Conservation (phyloP, 2,113 vertebrate species). For the Macquaria ambigua region DNA sequence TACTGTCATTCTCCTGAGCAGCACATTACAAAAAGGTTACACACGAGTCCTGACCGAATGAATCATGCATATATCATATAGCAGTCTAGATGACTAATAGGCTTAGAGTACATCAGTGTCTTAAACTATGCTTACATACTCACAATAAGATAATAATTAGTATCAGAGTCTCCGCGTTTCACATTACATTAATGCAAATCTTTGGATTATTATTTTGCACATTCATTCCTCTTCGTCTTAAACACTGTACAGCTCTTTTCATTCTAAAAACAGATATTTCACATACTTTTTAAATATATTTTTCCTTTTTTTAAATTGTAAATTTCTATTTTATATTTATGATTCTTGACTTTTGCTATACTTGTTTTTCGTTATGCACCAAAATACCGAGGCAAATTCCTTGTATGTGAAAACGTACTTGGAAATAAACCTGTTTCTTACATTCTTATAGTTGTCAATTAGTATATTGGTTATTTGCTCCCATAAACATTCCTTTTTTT, state of each 20-base stretch:
- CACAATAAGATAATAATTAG: background rate
- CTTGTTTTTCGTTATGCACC: no score
- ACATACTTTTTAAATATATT: background rate
- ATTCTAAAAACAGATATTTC: background rate
- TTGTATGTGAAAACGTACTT: no score
- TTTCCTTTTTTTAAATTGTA: background rate
- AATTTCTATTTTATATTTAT: background rate
- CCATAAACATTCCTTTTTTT: background rate
- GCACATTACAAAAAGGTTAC: background rate
- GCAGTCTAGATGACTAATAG: background rate
- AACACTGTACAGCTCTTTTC: background rate
- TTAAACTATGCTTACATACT: background rate
- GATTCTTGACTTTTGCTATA: background rate
- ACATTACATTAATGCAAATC: no score
- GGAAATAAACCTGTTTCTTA: no score
- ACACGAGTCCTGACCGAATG: background rate
- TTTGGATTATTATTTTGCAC: no score
- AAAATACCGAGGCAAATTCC: no score
- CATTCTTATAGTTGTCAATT: no score
- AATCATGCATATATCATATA: background rate
- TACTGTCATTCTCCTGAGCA: no score
- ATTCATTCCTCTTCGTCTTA: background rate
- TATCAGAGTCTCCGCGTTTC: no score
- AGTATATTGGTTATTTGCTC: background rate
- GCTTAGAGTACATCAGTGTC: background rate